Conservation (phyloP, 1,140 invertebrate genomes). For the Solen grandis region DNA sequence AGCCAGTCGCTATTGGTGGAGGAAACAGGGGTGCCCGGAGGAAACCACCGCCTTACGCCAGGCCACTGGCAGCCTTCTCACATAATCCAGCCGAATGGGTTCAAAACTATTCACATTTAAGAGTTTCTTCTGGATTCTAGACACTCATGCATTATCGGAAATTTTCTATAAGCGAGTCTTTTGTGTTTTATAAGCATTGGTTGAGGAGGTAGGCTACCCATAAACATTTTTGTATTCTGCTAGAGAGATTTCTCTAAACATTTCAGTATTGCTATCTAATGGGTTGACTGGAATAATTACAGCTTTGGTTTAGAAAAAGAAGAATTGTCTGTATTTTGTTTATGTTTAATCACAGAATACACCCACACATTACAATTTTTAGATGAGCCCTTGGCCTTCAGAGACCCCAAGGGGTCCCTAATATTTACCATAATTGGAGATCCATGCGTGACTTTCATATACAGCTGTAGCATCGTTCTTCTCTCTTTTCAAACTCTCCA, state of each 20-base stretch:
- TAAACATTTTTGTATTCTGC: not conserved
- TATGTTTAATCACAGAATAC: constrained; percentile 38
- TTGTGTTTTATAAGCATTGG: not conserved
- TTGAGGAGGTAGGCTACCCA: not conserved
- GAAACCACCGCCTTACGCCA: not conserved
- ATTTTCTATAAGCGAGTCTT: not conserved
- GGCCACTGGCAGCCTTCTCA: not conserved
- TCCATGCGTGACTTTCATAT: not conserved
- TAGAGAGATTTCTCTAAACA: not conserved
- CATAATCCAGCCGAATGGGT: not conserved
- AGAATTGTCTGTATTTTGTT: constrained; percentile 20
- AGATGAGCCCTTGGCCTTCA: constrained; percentile 36
- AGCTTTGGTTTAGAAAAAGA: not conserved
- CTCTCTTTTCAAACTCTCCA: not conserved
- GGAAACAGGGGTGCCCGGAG: not conserved
- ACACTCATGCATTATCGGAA: not conserved
- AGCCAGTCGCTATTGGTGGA: not conserved
- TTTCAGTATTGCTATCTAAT: not conserved
- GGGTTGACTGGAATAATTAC: not conserved
- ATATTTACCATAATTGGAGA: constrained; percentile 5
- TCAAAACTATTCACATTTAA: not conserved
- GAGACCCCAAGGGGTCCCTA: constrained; percentile 33
- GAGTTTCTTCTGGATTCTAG: not conserved
- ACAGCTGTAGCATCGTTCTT: not conserved
- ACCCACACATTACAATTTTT: constrained; percentile 37